Conservation (phyloP, 2,888 invertebrate species). For the Colletes collaris region DNA sequence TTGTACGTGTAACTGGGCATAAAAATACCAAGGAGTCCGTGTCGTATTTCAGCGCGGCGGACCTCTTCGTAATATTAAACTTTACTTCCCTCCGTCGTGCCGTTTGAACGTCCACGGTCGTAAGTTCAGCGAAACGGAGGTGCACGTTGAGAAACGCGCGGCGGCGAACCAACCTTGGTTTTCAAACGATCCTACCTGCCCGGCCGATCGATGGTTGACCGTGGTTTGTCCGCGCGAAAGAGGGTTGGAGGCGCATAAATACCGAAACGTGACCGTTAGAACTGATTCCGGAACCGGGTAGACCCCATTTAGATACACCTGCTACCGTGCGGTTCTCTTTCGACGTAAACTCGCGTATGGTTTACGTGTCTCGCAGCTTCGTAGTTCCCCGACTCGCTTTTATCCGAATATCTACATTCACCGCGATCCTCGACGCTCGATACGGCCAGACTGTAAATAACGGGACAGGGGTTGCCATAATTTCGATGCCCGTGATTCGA, state of each 20-base stretch:
- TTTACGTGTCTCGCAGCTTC: constrained; percentile 28
- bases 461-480: too few relatives aligned
- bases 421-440: too few relatives aligned
- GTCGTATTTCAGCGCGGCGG: constrained; percentile 35
- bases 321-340: constrained; percentile 32
- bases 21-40: constrained; percentile 24
- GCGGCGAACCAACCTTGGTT: constrained; percentile 43
- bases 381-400: constrained; percentile 4
- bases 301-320: constrained; percentile 64
- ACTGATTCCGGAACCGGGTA: constrained; percentile 60
- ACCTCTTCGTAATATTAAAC: constrained; percentile 46
- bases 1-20: constrained; percentile 15
- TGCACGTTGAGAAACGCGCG: constrained; percentile 37
- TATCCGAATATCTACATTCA: constrained; percentile 3
- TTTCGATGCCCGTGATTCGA: too few relatives aligned
- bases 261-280: constrained; percentile 64
- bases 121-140: constrained; percentile 31
- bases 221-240: constrained; percentile 50
- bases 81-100: constrained; percentile 9
- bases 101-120: constrained; percentile 25
- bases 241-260: constrained; percentile 61
- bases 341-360: constrained; percentile 22
- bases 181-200: constrained; percentile 36
- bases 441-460: too few relatives aligned
- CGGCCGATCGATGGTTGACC: constrained; percentile 56